Evolutionary conservation across 23 tunicate genomes (phyloP).

Genomic region (Ascidia mentula): DNA sequence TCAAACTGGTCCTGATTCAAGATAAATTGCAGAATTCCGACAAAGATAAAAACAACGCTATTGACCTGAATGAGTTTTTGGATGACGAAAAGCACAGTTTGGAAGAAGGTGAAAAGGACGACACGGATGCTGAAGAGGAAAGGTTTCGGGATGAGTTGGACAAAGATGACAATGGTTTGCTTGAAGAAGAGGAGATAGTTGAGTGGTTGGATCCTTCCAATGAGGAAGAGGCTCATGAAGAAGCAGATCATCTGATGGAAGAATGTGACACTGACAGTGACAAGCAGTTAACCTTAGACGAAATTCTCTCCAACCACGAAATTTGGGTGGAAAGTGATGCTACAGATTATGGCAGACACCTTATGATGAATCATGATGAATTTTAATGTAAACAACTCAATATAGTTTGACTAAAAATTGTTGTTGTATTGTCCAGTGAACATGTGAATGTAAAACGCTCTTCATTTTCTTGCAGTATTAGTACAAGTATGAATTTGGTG

Average conservation of each 20-base stretch:
- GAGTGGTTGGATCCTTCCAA: slow-evolving; percentile 58
- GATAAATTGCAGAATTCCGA: slow-evolving; percentile 46
- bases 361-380: slow-evolving; percentile 74
- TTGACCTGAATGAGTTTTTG: slow-evolving; percentile 15
- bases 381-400: no score
- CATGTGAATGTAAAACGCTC: no score
- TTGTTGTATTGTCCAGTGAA: no score
- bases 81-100: not conserved
- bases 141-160: slow-evolving; percentile 40
- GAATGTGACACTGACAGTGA: slow-evolving; percentile 49
- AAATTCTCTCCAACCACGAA: slow-evolving; percentile 62
- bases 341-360: slow-evolving; percentile 86
- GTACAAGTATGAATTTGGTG: no score
- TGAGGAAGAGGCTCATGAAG: slow-evolving; percentile 48
- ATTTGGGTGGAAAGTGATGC: slow-evolving; percentile 96
- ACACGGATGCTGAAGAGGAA: slow-evolving; percentile 21
- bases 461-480: no score
- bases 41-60: slow-evolving; percentile 32
- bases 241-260: slow-evolving; percentile 66
- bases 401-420: no score
- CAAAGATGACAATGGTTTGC: slow-evolving; percentile 41
- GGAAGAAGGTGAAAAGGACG: slow-evolving; percentile 21
- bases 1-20: slow-evolving; percentile 34
- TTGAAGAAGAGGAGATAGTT: slow-evolving; percentile 57
- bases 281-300: slow-evolving; percentile 45